These are phyloP conservation scores for Microctonus brassicae DNA, from an alignment of 2,888 invertebrate genomes.

Conservation along the genomic window DNA sequence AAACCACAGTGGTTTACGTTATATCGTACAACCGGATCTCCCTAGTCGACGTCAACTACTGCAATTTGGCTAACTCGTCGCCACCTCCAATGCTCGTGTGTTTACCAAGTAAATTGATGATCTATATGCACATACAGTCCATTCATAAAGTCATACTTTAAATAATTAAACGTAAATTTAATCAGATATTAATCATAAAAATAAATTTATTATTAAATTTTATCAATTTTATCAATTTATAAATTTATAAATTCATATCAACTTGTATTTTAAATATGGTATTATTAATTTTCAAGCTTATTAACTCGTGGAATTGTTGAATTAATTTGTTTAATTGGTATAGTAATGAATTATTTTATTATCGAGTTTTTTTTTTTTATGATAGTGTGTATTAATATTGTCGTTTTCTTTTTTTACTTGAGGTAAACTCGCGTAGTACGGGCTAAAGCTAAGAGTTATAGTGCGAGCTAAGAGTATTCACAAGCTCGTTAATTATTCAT, in stretches of 20 bases:
- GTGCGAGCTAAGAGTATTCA: slow-evolving; percentile 17
- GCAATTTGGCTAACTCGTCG: slow-evolving; percentile 59
- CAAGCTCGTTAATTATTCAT: slow-evolving; percentile 36
- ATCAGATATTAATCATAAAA: too few species aligned
- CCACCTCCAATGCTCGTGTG: slow-evolving; percentile 37
- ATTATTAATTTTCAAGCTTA: too few species aligned
- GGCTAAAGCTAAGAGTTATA: slow-evolving; percentile 24
- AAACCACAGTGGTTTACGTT: slow-evolving; percentile 65
- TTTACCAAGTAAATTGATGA: slow-evolving; percentile 29
- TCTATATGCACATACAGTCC: not conserved
- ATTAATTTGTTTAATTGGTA: too few species aligned
- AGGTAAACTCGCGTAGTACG: not conserved
- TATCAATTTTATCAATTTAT: too few species aligned
- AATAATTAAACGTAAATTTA: too few species aligned
- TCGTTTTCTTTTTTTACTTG: not conserved
- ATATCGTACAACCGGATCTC: slow-evolving; percentile 61
- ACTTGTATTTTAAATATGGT: too few species aligned
- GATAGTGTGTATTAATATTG: too few species aligned
- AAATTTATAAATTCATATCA: too few species aligned
- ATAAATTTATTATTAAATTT: too few species aligned
- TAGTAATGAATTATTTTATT: slow-evolving; percentile 4
- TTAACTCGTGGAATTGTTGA: too few species aligned
- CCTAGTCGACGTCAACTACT: slow-evolving; percentile 59
- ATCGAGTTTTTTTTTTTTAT: slow-evolving; percentile 10
- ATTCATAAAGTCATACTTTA: not conserved